phyloP scores from a whole-genome alignment of 2,113 vertebrate species.

The Halichoeres trimaculatus region DNA sequence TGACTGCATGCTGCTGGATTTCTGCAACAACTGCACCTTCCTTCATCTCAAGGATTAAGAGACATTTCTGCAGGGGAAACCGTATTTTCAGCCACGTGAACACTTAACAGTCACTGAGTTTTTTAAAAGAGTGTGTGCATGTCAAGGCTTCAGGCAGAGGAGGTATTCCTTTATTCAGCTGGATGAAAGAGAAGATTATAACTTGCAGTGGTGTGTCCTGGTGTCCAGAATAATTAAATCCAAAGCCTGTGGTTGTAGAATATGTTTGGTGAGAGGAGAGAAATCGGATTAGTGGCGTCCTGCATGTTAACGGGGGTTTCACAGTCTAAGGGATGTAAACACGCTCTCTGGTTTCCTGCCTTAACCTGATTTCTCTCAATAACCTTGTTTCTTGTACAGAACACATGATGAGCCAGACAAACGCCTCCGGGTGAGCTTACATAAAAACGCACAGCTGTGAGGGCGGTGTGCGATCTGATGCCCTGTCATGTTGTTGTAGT shows the following conservation, averaged over 20 bases:
- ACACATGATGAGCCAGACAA: constrained; percentile 25
- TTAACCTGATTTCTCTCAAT: constrained; percentile 31
- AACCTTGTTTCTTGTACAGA: constrained; percentile 9
- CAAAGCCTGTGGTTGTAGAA: constrained; percentile 30
- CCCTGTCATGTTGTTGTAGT: constrained; percentile 3
- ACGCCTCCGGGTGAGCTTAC: constrained; percentile 13
- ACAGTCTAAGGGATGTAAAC: constrained; percentile 5
- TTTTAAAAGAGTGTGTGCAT: constrained; percentile 10
- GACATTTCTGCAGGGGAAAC: constrained; percentile 1
- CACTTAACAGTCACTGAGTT: neutral
- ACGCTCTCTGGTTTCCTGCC: constrained; percentile 23
- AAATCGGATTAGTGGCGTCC: constrained; percentile 45
- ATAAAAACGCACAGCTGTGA: constrained; percentile 18
- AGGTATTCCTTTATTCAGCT: constrained; percentile 14
- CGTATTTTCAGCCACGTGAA: neutral
- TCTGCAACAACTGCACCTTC: neutral
- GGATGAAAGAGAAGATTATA: constrained; percentile 28
- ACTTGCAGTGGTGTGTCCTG: constrained; percentile 11
- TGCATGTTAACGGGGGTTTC: constrained; percentile 46
- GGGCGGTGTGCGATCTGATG: constrained; percentile 14
- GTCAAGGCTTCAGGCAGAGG: neutral
- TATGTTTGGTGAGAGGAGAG: neutral
- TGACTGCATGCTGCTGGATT: neutral
- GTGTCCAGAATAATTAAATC: constrained; percentile 52
- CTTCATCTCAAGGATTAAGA: neutral